phyloP scores from a whole-genome alignment of 2,797 vertebrate species.

The Cirrhinus molitorella region DNA sequence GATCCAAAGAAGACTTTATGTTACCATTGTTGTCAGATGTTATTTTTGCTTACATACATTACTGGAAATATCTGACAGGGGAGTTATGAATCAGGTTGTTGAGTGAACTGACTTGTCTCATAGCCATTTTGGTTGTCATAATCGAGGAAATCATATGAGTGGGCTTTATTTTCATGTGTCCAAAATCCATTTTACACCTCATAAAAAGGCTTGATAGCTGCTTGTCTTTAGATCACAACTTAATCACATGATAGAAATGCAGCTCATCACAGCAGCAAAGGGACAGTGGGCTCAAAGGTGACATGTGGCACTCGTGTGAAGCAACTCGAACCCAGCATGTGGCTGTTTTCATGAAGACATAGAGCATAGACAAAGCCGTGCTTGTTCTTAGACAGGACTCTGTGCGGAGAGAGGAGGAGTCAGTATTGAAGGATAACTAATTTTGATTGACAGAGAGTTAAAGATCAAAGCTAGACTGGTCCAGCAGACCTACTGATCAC shows the following conservation, averaged over 20 bases:
- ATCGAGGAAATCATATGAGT: neutral
- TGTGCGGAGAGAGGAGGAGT: slow-evolving; percentile 55
- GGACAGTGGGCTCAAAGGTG: slow-evolving; percentile 47
- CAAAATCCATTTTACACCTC: neutral
- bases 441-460: slow-evolving; percentile 84
- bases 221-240: slow-evolving; percentile 29
- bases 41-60: neutral
- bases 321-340: slow-evolving; percentile 55
- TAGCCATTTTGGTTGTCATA: neutral
- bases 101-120: neutral
- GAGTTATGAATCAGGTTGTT: neutral
- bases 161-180: neutral
- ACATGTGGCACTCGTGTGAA: slow-evolving; percentile 58
- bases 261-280: slow-evolving; percentile 2
- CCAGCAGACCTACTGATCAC: slow-evolving; percentile 73
- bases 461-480: slow-evolving; percentile 81
- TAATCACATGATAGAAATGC: slow-evolving; percentile 37
- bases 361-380: slow-evolving; percentile 57
- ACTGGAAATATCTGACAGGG: neutral
- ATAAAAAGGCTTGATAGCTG: neutral
- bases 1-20: neutral
- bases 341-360: slow-evolving; percentile 60
- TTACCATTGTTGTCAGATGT: neutral
- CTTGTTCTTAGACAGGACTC: slow-evolving; percentile 59
- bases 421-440: slow-evolving; percentile 77